Evolutionary conservation across 2,113 vertebrate species (phyloP).

Genomic region (Oryzias woworae): DNA sequence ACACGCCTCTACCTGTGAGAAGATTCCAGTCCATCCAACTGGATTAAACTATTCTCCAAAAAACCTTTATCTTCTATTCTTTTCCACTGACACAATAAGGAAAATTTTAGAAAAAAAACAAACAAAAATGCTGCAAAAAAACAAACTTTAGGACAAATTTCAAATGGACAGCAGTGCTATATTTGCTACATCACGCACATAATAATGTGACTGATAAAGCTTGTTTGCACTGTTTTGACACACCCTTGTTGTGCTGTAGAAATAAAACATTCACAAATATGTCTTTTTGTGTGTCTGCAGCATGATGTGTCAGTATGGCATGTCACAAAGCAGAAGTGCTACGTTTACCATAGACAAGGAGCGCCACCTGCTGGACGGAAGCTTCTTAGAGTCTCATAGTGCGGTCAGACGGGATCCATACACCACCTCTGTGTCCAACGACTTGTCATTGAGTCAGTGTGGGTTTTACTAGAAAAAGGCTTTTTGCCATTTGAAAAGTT

Average conservation of each 20-base stretch:
- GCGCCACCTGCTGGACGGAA: slow-evolving; percentile 95
- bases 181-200: too few species aligned
- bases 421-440: slow-evolving; percentile 80
- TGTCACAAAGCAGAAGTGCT: slow-evolving; percentile 91
- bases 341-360: slow-evolving; percentile 90
- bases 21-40: too few species aligned
- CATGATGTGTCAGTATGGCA: slow-evolving; percentile 92
- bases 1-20: too few species aligned
- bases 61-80: too few species aligned
- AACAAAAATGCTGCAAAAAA: too few species aligned
- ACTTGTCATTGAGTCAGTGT: slow-evolving; percentile 83
- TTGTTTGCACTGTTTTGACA: too few species aligned
- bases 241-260: background rate
- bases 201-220: too few species aligned
- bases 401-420: slow-evolving; percentile 77
- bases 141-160: too few species aligned
- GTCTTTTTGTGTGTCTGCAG: slow-evolving; percentile 61
- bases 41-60: too few species aligned
- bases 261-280: background rate
- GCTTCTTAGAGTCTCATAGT: slow-evolving; percentile 91
- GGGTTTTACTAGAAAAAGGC: background rate
- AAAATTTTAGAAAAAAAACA: too few species aligned
- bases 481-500: background rate
- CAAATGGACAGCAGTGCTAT: too few species aligned
- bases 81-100: too few species aligned